phyloP scores from a whole-genome alignment of 2,113 vertebrate species.

The Ctenomys sociabilis region DNA sequence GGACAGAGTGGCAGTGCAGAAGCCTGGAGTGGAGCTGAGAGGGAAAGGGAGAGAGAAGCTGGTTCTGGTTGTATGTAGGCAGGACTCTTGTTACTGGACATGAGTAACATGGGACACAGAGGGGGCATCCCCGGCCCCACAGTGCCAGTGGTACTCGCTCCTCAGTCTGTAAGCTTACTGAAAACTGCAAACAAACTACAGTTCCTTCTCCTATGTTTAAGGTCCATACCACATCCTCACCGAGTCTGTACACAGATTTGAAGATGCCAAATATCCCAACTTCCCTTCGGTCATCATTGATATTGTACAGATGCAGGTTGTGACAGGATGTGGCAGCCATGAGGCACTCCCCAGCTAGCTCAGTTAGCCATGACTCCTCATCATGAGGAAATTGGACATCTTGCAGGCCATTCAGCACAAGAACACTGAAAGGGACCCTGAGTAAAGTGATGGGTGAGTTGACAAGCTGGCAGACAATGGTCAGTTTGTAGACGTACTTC shows the following conservation, averaged over 20 bases:
- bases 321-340: constrained; percentile 96
- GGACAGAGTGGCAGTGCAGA: constrained; percentile 93
- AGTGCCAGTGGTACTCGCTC: constrained; percentile 94
- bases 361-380: constrained; percentile 92
- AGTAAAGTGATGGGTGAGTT: constrained; percentile 98
- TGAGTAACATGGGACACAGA: constrained; percentile 91
- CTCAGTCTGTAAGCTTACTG: constrained; percentile 96
- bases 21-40: constrained; percentile 94
- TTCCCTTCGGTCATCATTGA: constrained; percentile 95
- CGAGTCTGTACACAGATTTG: constrained; percentile 96
- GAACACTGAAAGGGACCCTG: constrained; percentile 95
- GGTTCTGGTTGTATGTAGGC: constrained; percentile 95
- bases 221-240: constrained; percentile 96
- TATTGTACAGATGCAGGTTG: constrained; percentile 94
- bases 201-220: constrained; percentile 97
- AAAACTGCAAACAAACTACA: constrained; percentile 98
- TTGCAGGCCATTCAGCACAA: constrained; percentile 95
- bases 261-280: constrained; percentile 98
- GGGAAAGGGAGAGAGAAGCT: constrained; percentile 98
- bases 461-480: constrained; percentile 98
- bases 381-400: constrained; percentile 94
- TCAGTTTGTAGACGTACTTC: constrained; percentile 98
- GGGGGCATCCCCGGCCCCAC: constrained; percentile 83
- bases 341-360: constrained; percentile 94
- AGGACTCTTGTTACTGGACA: constrained; percentile 95